A percentile compares a stretch with the other conserved stretches of the same genome.
phyloP scores from a whole-genome alignment of 2,113 vertebrate species.

The Vulpes vulpes region DNA sequence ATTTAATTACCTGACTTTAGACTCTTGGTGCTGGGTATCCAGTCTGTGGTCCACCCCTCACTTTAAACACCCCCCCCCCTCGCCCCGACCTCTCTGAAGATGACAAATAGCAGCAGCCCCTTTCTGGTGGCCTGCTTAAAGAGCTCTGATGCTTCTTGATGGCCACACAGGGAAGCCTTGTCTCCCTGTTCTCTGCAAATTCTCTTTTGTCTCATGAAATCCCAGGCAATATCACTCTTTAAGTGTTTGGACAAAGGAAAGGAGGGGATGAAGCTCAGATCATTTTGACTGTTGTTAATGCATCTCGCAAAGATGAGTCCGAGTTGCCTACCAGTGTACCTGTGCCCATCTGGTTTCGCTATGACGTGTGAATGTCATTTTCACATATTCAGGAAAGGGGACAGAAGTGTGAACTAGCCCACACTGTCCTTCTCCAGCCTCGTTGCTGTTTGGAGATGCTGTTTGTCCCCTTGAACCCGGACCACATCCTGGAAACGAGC shows the following conservation, averaged over 20 bases:
- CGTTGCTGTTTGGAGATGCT: rapidly evolving
- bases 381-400: background rate
- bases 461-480: background rate
- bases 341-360: background rate
- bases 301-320: rapidly evolving
- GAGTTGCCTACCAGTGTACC: rapidly evolving
- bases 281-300: rapidly evolving
- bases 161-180: background rate
- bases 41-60: background rate
- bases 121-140: background rate
- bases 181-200: background rate
- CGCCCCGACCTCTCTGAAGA: background rate
- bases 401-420: background rate
- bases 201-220: background rate
- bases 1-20: background rate
- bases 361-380: background rate
- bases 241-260: background rate
- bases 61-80: background rate
- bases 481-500: background rate
- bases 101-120: background rate
- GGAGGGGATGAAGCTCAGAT: background rate
- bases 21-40: rapidly evolving
- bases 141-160: background rate
- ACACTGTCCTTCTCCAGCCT: background rate
- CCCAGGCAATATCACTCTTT: rapidly evolving